These are phyloP conservation scores for Nannobrachium achirus DNA, from an alignment of 2,113 vertebrate species.

Conservation along the genomic window DNA sequence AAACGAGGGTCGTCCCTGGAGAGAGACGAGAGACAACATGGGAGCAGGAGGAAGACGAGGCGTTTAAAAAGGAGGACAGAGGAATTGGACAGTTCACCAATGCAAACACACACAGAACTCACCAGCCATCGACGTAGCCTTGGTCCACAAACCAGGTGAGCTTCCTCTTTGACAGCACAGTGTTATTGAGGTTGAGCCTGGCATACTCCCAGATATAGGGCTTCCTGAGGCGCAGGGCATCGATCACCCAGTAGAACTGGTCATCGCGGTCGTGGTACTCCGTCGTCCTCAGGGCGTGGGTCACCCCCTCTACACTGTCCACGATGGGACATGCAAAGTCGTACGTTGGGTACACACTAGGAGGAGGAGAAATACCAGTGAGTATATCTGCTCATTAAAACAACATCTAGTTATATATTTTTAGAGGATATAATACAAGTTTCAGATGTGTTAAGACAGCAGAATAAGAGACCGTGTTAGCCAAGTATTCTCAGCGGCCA, in stretches of 20 bases:
- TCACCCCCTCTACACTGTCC: constrained; percentile 95
- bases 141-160: constrained; percentile 98
- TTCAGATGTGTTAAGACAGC: too few species aligned
- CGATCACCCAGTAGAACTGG: constrained; percentile 96
- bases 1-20: constrained; percentile 96
- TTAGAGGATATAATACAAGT: too few species aligned
- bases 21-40: constrained; percentile 8
- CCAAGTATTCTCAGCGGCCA: too few species aligned
- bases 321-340: constrained; percentile 99
- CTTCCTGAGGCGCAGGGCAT: constrained; percentile 89
- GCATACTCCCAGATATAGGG: constrained; percentile 97
- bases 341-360: constrained; percentile 94
- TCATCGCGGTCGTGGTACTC: constrained; percentile 98
- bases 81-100: neutral
- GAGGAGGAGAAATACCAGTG: constrained; percentile 1
- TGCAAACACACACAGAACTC: constrained; percentile 18
- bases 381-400: too few species aligned
- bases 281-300: constrained; percentile 94
- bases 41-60: neutral
- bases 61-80: too few species aligned
- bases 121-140: constrained; percentile 99
- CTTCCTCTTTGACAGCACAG: constrained; percentile 95
- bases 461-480: too few species aligned
- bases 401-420: too few species aligned
- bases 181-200: constrained; percentile 97